These are phyloP conservation scores for Tineola bisselliella DNA, from an alignment of 2,888 invertebrate species.

Conservation along the genomic window DNA sequence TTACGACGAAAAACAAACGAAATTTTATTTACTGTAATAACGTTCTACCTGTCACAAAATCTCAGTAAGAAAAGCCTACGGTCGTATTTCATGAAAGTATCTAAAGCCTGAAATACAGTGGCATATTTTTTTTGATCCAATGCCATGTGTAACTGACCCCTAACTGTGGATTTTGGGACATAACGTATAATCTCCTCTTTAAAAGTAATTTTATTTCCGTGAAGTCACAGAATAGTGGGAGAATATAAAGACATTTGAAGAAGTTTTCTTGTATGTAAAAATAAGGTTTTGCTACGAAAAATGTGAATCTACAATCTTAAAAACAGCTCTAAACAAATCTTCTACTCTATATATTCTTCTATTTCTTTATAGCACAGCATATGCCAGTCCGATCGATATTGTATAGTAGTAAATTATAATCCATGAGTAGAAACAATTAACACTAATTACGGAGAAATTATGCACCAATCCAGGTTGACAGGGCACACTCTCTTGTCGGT, in stretches of 20 bases:
- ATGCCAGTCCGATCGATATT: too few relatives aligned
- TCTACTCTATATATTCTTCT: too few relatives aligned
- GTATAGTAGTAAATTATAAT: too few relatives aligned
- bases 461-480: too few relatives aligned
- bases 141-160: slow-evolving; percentile 1
- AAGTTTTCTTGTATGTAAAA: too few relatives aligned
- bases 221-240: not conserved
- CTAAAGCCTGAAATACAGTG: not conserved
- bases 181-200: not conserved
- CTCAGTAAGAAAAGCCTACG: slow-evolving; percentile 3
- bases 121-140: slow-evolving; percentile 10
- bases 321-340: too few relatives aligned
- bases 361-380: too few relatives aligned
- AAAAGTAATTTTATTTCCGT: not conserved
- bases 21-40: slow-evolving; percentile 1
- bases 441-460: too few relatives aligned
- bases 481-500: too few relatives aligned
- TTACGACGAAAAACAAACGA: not conserved
- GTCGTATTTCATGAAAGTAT: not conserved
- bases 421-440: too few relatives aligned
- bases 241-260: not conserved
- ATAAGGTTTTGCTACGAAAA: too few relatives aligned
- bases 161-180: slow-evolving; percentile 1
- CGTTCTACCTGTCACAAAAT: not conserved
- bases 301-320: too few relatives aligned